Percentiles rank a stretch among this genome's conserved stretches.
Conservation (phyloP, 2,888 invertebrate genomes). For the Epistrophella euchroma region DNA sequence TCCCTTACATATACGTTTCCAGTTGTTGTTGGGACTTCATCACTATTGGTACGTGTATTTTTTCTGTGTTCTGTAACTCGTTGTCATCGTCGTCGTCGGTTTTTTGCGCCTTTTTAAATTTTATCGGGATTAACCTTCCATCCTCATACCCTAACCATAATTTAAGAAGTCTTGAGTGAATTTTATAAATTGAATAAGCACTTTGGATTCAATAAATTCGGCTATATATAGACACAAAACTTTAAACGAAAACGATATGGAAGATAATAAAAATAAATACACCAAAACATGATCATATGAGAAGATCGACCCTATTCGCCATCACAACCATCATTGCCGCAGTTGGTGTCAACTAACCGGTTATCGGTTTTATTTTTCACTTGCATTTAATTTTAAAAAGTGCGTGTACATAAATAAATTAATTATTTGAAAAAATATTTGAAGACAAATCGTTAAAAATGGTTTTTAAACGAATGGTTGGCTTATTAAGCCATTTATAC, state of each 20-base stretch:
- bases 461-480: not conserved
- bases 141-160: not conserved
- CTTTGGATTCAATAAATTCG: not conserved
- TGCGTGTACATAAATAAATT: not conserved
- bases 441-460: not conserved
- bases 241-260: not conserved
- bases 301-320: not conserved
- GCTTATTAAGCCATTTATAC: not conserved
- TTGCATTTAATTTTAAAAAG: not conserved
- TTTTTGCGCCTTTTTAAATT: not conserved
- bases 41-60: constrained; percentile 3
- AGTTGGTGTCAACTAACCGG: not conserved
- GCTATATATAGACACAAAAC: not conserved
- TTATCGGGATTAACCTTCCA: not conserved
- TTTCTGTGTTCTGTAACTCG: not conserved
- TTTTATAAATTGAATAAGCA: not conserved
- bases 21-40: constrained; percentile 6
- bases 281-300: not conserved
- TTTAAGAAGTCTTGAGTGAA: not conserved
- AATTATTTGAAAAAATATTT: not conserved
- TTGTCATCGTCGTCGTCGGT: not conserved
- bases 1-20: not conserved
- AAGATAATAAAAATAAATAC: not conserved
- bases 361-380: not conserved
- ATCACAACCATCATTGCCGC: not conserved